Evolutionary conservation across 1,140 invertebrate genomes (phyloP).

Genomic region (Drosophila sucinea): DNA sequence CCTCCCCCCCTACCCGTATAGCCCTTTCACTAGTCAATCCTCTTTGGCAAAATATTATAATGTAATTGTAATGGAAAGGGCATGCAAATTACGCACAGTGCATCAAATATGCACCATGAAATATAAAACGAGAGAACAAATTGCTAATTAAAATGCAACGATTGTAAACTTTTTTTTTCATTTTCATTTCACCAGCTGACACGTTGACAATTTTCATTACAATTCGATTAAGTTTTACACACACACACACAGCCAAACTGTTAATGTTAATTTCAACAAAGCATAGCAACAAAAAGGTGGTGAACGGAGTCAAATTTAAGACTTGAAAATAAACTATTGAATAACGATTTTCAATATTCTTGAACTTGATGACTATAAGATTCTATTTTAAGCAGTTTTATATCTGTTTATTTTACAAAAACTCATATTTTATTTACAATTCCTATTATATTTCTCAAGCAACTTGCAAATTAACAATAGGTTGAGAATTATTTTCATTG

Average conservation of each 20-base stretch:
- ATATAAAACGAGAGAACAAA: constrained; percentile 30
- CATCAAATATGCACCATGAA: constrained; percentile 62
- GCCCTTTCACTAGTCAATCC: neutral
- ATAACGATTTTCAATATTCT: no score
- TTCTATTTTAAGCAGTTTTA: no score
- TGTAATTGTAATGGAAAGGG: constrained; percentile 46
- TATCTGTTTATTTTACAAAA: no score
- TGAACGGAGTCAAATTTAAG: no score
- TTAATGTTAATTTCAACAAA: constrained; percentile 14
- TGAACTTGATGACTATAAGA: no score
- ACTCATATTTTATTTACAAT: no score
- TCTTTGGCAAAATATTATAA: constrained; percentile 44
- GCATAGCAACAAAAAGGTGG: no score
- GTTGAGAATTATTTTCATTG: no score
- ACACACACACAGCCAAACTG: constrained; percentile 25
- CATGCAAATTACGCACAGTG: constrained; percentile 49
- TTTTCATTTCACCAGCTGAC: constrained; percentile 37
- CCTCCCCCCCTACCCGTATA: no score
- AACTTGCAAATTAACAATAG: no score
- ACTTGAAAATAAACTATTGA: no score
- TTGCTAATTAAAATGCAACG: constrained; percentile 70
- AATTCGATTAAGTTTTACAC: constrained; percentile 67
- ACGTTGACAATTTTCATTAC: constrained; percentile 70
- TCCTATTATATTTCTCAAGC: no score
- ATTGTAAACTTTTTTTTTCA: constrained; percentile 35